Percentiles rank a stretch among this genome's conserved stretches.
phyloP scores from a whole-genome alignment of 35 echinoderm and acorn worm genomes.

The Amphiura filiformis region DNA sequence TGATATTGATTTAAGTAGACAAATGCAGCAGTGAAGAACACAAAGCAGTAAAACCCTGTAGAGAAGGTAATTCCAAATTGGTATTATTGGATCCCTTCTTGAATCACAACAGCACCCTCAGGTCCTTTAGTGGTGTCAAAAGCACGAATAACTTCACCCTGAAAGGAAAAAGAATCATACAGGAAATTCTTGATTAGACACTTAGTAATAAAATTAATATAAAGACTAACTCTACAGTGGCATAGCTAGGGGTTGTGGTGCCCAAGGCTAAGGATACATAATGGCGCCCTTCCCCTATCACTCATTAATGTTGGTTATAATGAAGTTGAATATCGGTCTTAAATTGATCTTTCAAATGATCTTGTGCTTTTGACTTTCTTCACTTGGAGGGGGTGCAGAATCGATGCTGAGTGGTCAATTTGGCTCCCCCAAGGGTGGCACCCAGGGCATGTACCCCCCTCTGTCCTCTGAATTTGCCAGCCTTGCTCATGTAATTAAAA shows the following conservation, averaged over 20 bases:
- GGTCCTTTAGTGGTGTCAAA: constrained; percentile 88
- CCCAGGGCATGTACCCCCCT: too few relatives aligned
- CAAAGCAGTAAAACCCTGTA: background rate
- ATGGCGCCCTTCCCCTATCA: too few relatives aligned
- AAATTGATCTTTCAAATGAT: too few relatives aligned
- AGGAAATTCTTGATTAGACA: background rate
- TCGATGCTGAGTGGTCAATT: background rate
- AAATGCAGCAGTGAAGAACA: background rate
- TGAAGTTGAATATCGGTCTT: too few relatives aligned
- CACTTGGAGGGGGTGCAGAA: background rate
- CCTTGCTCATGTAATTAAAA: background rate
- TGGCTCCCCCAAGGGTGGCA: too few relatives aligned
- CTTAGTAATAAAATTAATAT: background rate
- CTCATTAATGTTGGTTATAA: too few relatives aligned
- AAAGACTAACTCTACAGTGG: background rate
- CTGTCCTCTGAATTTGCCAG: background rate
- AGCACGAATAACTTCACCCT: constrained; percentile 82
- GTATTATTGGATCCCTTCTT: constrained; percentile 29
- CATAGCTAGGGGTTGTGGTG: too few relatives aligned
- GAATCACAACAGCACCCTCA: constrained; percentile 53
- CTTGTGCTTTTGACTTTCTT: too few relatives aligned
- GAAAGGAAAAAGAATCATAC: constrained; percentile 3
- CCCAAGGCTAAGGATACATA: too few relatives aligned
- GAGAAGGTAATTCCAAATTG: background rate
- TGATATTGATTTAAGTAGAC: too few relatives aligned